Conservation (phyloP, 2,113 vertebrate species). For the Myotis davidii region DNA sequence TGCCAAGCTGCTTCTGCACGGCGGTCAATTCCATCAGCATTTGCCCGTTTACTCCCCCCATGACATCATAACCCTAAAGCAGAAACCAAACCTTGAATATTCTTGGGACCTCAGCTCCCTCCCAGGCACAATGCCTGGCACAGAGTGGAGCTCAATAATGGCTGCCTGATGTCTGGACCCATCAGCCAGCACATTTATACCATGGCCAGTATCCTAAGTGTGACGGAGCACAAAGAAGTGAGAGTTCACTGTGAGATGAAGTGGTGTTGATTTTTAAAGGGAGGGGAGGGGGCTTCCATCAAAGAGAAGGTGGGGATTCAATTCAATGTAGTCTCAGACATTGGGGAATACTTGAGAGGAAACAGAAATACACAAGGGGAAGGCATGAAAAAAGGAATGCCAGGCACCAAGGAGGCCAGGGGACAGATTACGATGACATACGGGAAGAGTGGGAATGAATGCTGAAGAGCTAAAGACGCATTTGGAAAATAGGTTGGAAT, state of each 20-base stretch:
- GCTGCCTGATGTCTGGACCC: not conserved
- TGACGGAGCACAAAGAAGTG: not conserved
- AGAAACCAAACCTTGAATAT: not conserved
- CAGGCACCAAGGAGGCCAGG: not conserved
- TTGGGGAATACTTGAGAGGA: not conserved
- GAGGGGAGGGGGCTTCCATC: rapidly evolving
- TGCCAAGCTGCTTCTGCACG: not conserved
- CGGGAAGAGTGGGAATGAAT: not conserved
- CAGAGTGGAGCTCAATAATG: not conserved
- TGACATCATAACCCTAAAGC: not conserved
- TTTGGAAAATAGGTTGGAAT: not conserved
- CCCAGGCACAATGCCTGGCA: not conserved
- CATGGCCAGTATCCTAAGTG: not conserved
- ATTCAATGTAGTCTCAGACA: not conserved
- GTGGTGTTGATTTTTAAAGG: not conserved
- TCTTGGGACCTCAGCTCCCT: not conserved
- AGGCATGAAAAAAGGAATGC: too few species aligned
- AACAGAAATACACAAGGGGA: not conserved
- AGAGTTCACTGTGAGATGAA: not conserved
- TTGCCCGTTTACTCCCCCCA: too few species aligned
- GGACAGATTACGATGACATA: not conserved
- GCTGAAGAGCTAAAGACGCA: not conserved
- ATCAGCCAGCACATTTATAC: not conserved
- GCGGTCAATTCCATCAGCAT: not conserved
- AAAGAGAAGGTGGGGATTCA: not conserved